Percentiles rank a stretch among this genome's conserved stretches.
These are phyloP conservation scores for Crossaster papposus DNA, from an alignment of 53 echinoderm and acorn worm species.

Conservation along the genomic window DNA sequence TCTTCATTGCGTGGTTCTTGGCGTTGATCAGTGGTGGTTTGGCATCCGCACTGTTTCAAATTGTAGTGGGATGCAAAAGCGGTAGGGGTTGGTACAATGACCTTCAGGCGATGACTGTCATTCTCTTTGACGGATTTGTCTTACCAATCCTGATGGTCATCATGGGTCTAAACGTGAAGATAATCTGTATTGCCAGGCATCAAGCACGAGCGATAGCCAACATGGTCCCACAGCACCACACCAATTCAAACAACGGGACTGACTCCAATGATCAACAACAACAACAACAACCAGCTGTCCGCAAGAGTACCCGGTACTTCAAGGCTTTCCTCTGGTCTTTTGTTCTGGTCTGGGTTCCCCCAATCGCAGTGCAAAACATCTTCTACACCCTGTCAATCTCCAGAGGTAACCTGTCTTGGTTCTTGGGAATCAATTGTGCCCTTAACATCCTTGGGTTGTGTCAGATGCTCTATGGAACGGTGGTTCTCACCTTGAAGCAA, in stretches of 20 bases:
- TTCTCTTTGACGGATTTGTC: background rate
- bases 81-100: background rate
- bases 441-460: background rate
- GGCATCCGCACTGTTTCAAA: background rate
- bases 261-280: background rate
- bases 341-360: slow-evolving; percentile 15
- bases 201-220: slow-evolving; percentile 5
- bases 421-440: background rate
- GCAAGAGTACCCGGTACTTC: slow-evolving; percentile 7
- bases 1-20: background rate
- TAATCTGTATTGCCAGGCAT: slow-evolving; percentile 21
- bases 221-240: background rate
- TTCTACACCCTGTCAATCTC: background rate
- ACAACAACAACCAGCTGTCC: background rate
- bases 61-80: background rate
- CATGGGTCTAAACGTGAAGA: background rate
- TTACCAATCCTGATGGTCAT: background rate
- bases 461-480: slow-evolving; percentile 30
- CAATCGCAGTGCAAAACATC: background rate
- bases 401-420: background rate
- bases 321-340: slow-evolving; percentile 16
- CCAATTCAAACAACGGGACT: background rate
- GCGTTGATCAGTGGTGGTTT: background rate
- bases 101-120: background rate
- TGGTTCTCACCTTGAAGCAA: background rate